Evolutionary conservation across 2,113 vertebrate species (phyloP).

Genomic region (Cyanocitta stelleri): DNA sequence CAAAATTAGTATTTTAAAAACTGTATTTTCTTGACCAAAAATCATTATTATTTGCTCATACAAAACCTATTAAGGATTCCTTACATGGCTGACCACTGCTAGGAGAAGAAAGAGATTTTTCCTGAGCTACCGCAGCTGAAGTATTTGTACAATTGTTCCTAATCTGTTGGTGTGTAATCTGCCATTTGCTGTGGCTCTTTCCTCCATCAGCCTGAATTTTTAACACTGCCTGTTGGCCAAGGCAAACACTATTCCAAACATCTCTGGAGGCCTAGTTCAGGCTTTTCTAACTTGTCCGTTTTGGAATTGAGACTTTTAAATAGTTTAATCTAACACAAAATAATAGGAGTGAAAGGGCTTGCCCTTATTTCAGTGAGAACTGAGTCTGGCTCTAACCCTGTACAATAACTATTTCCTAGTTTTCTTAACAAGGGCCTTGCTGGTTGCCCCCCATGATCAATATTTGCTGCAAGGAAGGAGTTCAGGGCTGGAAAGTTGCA

Average conservation of each 20-base stretch:
- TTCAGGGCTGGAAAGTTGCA: slow-evolving; percentile 21
- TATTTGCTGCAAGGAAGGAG: background rate
- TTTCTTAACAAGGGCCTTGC: background rate
- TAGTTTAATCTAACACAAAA: background rate
- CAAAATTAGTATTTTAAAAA: background rate
- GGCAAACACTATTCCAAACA: background rate
- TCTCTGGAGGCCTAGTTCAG: background rate
- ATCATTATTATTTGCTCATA: background rate
- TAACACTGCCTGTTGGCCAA: background rate
- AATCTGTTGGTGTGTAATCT: background rate
- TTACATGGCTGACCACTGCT: slow-evolving; percentile 9
- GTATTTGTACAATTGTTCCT: slow-evolving; percentile 27
- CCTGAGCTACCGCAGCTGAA: slow-evolving; percentile 27
- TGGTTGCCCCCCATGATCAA: slow-evolving; percentile 8
- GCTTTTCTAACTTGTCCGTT: background rate
- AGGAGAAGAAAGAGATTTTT: background rate
- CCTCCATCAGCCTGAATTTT: background rate
- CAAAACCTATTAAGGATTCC: slow-evolving; percentile 14
- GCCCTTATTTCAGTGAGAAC: background rate
- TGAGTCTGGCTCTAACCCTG: background rate
- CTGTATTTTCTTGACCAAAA: background rate
- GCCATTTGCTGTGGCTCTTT: background rate
- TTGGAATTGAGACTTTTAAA: background rate
- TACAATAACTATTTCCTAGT: background rate
- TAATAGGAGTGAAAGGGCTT: background rate